phyloP scores from a whole-genome alignment of 2,797 vertebrate species.

The Acanthopagrus latus region DNA sequence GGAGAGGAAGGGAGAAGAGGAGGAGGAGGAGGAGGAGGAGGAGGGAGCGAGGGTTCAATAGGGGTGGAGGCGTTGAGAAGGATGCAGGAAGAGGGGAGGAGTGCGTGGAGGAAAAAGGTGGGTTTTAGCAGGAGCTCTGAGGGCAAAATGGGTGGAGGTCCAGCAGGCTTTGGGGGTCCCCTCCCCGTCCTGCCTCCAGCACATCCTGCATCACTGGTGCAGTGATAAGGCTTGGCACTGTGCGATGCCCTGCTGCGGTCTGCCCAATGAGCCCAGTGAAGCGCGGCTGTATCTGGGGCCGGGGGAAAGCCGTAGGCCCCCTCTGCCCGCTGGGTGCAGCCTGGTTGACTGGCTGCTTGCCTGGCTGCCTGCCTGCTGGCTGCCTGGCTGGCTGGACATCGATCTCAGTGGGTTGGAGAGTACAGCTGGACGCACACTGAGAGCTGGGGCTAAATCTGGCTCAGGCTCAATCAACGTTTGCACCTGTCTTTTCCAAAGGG shows the following conservation, averaged over 20 bases:
- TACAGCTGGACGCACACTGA: conserved; percentile 91
- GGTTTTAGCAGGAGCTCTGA: conserved; percentile 56
- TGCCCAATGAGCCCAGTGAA: conserved; percentile 83
- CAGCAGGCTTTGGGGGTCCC: conserved; percentile 54
- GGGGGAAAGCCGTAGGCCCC: conserved; percentile 75
- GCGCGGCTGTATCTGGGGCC: conserved; percentile 78
- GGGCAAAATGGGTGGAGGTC: conserved; percentile 68
- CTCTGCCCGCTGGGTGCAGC: conserved; percentile 80
- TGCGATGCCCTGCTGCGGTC: conserved; percentile 77
- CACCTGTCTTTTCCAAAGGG: conserved; percentile 86
- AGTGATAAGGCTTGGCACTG: conserved; percentile 79
- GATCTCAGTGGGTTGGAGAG: conserved; percentile 91
- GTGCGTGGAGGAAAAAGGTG: conserved; percentile 84
- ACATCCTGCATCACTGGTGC: conserved; percentile 73
- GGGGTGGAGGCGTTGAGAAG: conserved; percentile 66
- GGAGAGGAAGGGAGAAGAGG: conserved; percentile 79
- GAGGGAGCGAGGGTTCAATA: conserved; percentile 79
- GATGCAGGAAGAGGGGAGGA: conserved; percentile 59
- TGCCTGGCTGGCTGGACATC: conserved; percentile 87
- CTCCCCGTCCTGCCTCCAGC: conserved; percentile 65
- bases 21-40: conserved; percentile 33
- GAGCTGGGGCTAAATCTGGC: conserved; percentile 84
- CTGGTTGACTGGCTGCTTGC: conserved; percentile 75
- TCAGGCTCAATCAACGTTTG: conserved; percentile 84
- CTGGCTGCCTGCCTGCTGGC: conserved; percentile 76